Base-by-base conservation (phyloP, 2,113 vertebrate species). In the Phrynocephalus versicolor region DNA sequence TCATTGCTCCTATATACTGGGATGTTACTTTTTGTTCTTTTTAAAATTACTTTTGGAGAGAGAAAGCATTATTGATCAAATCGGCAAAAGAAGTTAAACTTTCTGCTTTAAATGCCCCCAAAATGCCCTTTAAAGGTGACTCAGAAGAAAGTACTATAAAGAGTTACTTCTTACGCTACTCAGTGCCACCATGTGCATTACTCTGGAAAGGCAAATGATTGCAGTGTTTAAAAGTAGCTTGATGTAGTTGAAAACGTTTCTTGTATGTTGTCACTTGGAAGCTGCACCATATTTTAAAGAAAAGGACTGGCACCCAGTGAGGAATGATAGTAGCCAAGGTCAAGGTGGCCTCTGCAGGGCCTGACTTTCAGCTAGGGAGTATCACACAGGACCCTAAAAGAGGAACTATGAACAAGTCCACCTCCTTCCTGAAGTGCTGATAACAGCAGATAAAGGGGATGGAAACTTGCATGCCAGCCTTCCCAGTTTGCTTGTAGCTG, bases 391-490 rank as follows among this genome's bases (percentile, higher is more conserved):
- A 30, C 84, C 89, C 90, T 92, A 41, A 79, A 79, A 70, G 86
- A 89, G 88, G 90, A 74, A 85, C 71, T 87, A 89, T 75, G n/a
- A 92, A 73, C 69, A 80, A 85, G 58, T 69, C 70, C 77, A 86
- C 3, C 0, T 81, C 67, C 79, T 87, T 79, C 39, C 58, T 12
- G 57, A 33, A 10, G 14, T 35, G 57, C 83, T 86, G 87, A 90
- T 91, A 93, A 93, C 87, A 91, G 88, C 86, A 73, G 37, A 81
- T 85, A 91, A 89, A 90, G 79, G 25, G 92, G 89, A 77, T 88
- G 93, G 92, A 95, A 94, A 85, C 85, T 93, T 86, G 79, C 87
- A 92, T 93, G 91, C 85, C 87, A 84, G 76, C 10, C 58, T 83
- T 64, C 84, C 33, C 39, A 84, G 92, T 79, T 69, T 16, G 0